Evolutionary conservation across 2,113 vertebrate genomes (phyloP).

Genomic region (Azemiops feae): DNA sequence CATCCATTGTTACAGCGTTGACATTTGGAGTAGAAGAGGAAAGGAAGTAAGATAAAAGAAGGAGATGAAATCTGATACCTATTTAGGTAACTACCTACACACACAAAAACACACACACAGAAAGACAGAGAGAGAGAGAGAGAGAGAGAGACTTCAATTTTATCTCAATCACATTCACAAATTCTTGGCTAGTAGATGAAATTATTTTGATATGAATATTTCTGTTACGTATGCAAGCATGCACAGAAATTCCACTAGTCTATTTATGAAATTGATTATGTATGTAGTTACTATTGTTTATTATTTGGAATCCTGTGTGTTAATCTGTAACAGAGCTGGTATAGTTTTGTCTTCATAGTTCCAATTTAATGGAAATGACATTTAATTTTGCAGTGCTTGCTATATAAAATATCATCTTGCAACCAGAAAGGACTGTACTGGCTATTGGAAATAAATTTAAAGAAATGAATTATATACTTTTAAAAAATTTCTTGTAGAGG

Average conservation of each 20-base stretch:
- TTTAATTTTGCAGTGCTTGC: slow-evolving; percentile 13
- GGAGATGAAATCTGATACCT: not conserved
- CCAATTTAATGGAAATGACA: slow-evolving; percentile 10
- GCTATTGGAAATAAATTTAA: not conserved
- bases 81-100: not conserved
- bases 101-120: not conserved
- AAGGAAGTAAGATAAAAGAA: not conserved
- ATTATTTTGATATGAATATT: not conserved
- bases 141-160: not conserved
- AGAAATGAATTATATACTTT: not conserved
- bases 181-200: not conserved
- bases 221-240: not conserved
- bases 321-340: not conserved
- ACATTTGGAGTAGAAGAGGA: not conserved
- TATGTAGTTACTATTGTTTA: not conserved
- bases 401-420: slow-evolving; percentile 21
- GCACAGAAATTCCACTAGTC: not conserved
- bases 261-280: not conserved
- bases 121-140: not conserved
- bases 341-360: not conserved
- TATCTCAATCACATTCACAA: not conserved
- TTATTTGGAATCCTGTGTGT: not conserved
- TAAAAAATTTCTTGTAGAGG: not conserved
- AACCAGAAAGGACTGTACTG: not conserved
- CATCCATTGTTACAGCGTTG: too few species aligned